Percentiles rank a stretch among this genome's conserved stretches.
Evolutionary conservation across 2,113 vertebrate genomes (phyloP).

Genomic region (Piprites chloris): DNA sequence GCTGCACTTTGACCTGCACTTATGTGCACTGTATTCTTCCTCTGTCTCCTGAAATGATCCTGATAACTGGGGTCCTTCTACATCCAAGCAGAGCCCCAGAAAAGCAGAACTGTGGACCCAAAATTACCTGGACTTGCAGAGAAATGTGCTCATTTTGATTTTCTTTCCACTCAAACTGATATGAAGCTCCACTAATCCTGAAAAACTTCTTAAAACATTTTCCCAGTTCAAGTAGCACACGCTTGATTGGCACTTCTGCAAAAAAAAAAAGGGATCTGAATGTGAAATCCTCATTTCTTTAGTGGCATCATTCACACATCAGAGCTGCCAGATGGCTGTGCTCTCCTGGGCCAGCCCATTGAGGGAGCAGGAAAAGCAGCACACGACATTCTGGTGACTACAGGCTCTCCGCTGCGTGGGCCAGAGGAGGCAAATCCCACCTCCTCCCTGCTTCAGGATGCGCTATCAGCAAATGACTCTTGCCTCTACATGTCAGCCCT

Average conservation of each 20-base stretch:
- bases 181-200: not conserved
- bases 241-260: not conserved
- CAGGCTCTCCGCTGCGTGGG: accelerated
- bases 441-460: not conserved
- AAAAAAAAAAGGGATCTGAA: not conserved
- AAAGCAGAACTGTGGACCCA: not conserved
- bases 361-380: not conserved
- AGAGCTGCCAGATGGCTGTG: slow-evolving; percentile 25
- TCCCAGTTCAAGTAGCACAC: not conserved
- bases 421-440: not conserved
- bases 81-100: not conserved
- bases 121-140: not conserved
- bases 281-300: not conserved
- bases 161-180: not conserved
- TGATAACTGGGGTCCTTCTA: not conserved
- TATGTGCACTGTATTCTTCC: not conserved
- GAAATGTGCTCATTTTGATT: not conserved
- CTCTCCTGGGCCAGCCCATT: slow-evolving; percentile 2
- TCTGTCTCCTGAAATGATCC: not conserved
- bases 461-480: not conserved
- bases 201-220: not conserved
- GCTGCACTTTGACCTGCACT: not conserved
- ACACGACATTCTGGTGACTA: not conserved
- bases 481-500: not conserved
- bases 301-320: not conserved